phyloP scores from a whole-genome alignment of 2,113 vertebrate species.

The Brachyhypopomus occidentalis region DNA sequence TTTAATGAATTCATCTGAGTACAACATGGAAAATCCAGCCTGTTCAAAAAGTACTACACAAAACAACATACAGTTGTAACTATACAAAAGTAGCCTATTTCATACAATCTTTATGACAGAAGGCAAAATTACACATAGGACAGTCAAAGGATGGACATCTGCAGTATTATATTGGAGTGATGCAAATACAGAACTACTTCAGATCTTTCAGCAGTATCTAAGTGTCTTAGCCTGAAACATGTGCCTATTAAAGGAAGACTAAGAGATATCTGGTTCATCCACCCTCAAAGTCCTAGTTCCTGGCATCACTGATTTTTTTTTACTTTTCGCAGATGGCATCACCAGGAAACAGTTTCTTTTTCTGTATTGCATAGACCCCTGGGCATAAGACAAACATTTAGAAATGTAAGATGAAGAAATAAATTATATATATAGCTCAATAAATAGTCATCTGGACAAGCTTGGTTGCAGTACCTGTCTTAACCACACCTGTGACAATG shows the following conservation, averaged over 20 bases:
- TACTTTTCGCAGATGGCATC: too few species aligned
- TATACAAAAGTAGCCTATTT: slow-evolving; percentile 15
- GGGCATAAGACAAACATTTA: neutral
- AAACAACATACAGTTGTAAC: neutral
- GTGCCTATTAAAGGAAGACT: neutral
- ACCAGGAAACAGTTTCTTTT: neutral
- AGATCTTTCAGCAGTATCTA: neutral
- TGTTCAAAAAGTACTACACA: neutral
- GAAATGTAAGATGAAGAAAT: slow-evolving; percentile 37
- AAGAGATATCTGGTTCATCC: neutral
- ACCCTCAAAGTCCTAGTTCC: too few species aligned
- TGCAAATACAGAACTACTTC: neutral
- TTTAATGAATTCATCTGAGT: slow-evolving; percentile 14
- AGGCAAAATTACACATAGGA: neutral
- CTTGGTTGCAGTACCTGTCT: slow-evolving; percentile 18
- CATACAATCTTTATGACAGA: neutral
- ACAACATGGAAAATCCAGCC: neutral
- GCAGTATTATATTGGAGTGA: neutral
- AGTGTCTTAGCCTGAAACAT: neutral
- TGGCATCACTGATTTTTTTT: neutral
- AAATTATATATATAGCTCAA: slow-evolving; percentile 42
- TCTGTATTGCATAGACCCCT: slow-evolving; percentile 13
- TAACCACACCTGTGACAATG: neutral
- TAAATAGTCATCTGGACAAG: slow-evolving; percentile 41
- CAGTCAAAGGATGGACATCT: neutral